Base-by-base conservation (phyloP, 2,888 invertebrate genomes). In the Sthenelais limicola region DNA sequence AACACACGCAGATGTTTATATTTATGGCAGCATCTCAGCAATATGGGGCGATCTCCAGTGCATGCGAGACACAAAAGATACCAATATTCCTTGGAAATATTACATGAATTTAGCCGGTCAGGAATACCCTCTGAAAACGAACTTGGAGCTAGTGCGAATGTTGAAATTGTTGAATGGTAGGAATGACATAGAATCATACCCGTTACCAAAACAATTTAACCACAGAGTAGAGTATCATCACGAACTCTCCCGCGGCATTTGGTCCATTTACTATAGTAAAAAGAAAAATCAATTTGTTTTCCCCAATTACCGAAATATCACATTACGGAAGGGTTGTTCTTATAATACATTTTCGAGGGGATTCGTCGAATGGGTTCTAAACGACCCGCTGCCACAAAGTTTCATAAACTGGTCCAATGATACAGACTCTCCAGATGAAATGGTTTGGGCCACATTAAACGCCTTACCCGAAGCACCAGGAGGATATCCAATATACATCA, bases 381-480 rank as follows among this genome's bases (percentile, higher is more conserved):
- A 70, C 1, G 81, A 82, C 74, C 43, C 69, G 3, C 47, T 82
- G 35, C 80, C 81, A 0, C 72, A 74, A 30, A 77, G 79, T 32
- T 80, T 86, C 51, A 67, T 83, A 5, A 70, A 74, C 4, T 87
- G 86, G 86, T 73, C 84, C 32, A 77, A 80, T 9, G 82, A 84
- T 62, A 82, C 83, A 0, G 81, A 81, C 66, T 81, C 84, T 0
- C 84, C 86, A 0, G 87, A 87, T 62, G 86, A 87, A 77, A 79
- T 82, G 47, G 78, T 84, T 35, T 86, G 85, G 84, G 82, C 85
- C 0, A 83, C 85, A 0, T 73, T 85, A 18, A 84, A 85, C 75
- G 74, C 80, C 15, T 68, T 84, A 4, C 80, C 79, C 0, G 74
- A 76, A 32, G 81, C 80, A 15, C 85, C 82, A 4, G 84, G 81